Percentiles rank a stretch among this genome's conserved stretches.
These are phyloP conservation scores for Pseudococcus longispinus DNA, from an alignment of 2,888 invertebrate genomes.

Conservation along the genomic window DNA sequence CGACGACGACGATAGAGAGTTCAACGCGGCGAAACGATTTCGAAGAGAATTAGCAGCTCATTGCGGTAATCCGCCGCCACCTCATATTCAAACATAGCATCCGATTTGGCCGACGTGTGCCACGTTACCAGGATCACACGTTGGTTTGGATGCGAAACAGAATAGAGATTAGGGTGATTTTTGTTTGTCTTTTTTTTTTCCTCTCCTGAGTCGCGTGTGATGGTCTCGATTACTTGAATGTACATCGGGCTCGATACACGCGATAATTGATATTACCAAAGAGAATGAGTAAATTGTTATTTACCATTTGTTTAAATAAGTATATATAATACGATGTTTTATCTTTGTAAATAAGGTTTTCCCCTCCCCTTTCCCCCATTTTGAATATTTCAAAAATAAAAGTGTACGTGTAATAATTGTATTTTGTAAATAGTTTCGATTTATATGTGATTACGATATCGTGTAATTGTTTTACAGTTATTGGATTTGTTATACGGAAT, in stretches of 20 bases:
- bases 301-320: constrained; percentile 20
- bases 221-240: background rate
- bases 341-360: background rate
- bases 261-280: constrained; percentile 24
- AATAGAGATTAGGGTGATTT: constrained; percentile 38
- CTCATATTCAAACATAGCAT: constrained; percentile 56
- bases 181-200: background rate
- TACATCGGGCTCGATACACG: background rate
- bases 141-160: constrained; percentile 51
- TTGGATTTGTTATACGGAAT: constrained; percentile 29
- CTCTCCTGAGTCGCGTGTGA: background rate
- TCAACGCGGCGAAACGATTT: constrained; percentile 74
- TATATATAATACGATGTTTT: background rate
- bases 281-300: constrained; percentile 17
- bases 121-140: constrained; percentile 51
- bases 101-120: constrained; percentile 56
- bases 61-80: constrained; percentile 57
- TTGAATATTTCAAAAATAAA: background rate
- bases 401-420: background rate
- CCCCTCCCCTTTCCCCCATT: background rate
- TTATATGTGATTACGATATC: constrained; percentile 13
- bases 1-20: constrained; percentile 69
- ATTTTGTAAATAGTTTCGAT: constrained; percentile 20
- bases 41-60: constrained; percentile 71
- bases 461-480: constrained; percentile 28